Evolutionary conservation across 2,797 vertebrate genomes (phyloP).

Genomic region (Siniperca undulata): DNA sequence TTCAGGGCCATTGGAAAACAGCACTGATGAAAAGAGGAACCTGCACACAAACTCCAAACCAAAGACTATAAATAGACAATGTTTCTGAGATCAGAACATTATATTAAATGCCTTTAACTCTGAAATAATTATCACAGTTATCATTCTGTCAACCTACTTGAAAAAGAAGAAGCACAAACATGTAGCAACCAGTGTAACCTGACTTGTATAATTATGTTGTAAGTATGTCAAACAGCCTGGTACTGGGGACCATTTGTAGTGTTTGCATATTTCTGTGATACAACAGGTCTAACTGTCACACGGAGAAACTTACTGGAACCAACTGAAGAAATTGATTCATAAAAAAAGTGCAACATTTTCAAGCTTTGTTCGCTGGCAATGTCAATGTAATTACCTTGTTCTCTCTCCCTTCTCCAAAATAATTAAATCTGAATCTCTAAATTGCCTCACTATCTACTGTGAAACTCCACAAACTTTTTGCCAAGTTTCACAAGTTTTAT

Average conservation of each 20-base stretch:
- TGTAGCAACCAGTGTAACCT: not conserved
- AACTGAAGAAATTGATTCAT: not conserved
- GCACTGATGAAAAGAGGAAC: not conserved
- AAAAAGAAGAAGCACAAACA: not conserved
- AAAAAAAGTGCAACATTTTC: not conserved
- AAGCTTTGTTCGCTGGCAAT: not conserved
- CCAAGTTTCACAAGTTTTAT: not conserved
- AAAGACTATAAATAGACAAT: not conserved
- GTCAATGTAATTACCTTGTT: not conserved
- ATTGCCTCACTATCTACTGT: not conserved
- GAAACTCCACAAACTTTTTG: not conserved
- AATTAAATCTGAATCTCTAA: not conserved
- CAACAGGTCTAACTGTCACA: not conserved
- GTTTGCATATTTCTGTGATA: not conserved
- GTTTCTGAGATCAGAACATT: not conserved
- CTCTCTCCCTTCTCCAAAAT: not conserved
- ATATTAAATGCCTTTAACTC: not conserved
- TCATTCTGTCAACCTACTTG: not conserved
- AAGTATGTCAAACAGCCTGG: not conserved
- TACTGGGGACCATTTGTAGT: not conserved
- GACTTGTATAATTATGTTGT: not conserved
- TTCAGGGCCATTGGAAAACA: conserved; percentile 1
- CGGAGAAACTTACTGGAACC: not conserved
- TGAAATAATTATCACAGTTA: not conserved
- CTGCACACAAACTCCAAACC: not conserved